Percentiles rank a stretch among this genome's conserved stretches.
Evolutionary conservation across 2,113 vertebrate species (phyloP).

Genomic region (Rhinolophus sinicus): DNA sequence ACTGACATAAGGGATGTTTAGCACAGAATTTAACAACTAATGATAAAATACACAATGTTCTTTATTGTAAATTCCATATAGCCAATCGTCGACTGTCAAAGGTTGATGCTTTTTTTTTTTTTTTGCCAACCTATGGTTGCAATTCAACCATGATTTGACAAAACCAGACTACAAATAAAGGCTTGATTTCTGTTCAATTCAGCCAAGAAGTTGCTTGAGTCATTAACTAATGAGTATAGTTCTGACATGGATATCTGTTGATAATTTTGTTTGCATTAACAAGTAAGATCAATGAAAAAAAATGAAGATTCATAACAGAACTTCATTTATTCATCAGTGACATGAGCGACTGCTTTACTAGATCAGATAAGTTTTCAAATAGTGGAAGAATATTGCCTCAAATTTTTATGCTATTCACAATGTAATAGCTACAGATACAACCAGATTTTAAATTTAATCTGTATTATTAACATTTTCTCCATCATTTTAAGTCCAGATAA

Average conservation of each 20-base stretch:
- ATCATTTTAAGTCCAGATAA: background rate
- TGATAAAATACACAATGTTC: background rate
- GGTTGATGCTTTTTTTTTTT: background rate
- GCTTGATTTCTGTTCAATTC: background rate
- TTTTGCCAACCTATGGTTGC: background rate
- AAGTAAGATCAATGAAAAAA: background rate
- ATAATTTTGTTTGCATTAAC: constrained; percentile 23
- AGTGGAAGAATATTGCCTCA: constrained; percentile 21
- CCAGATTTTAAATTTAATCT: background rate
- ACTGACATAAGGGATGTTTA: background rate
- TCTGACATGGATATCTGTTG: background rate
- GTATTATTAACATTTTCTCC: background rate
- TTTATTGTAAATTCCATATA: background rate
- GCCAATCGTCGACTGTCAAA: background rate
- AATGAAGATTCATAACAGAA: background rate
- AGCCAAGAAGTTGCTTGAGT: background rate
- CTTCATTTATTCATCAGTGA: background rate
- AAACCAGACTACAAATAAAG: constrained; percentile 5
- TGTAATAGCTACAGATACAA: background rate
- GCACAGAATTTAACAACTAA: background rate
- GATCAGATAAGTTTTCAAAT: constrained; percentile 52
- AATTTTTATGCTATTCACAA: background rate
- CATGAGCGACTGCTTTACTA: background rate
- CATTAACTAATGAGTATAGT: background rate
- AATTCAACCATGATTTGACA: constrained; percentile 11